Base-by-base conservation (phyloP, 2,113 vertebrate species). In the Antechinus flavipes region DNA sequence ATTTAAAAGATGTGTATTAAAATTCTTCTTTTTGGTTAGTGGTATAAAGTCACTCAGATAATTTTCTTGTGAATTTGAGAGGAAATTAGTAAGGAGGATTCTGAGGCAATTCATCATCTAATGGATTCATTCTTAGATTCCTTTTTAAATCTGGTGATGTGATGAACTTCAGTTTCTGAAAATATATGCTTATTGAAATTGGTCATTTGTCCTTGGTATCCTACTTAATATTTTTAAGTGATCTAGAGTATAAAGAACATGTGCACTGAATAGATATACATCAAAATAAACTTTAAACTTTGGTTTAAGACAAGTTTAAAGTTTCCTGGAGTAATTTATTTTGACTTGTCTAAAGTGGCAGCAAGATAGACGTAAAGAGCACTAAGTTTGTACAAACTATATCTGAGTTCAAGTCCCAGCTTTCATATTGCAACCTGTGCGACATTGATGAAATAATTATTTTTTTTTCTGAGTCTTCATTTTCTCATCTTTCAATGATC, bases 101-200 rank as follows among this genome's bases (percentile, higher is more conserved):
- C n/a, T 84, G 90, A 94, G 19, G 54, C 8, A n/a, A 22, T 97
- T 97, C 92, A 24, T 91, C 35, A 54, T 52, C 0, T 91, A 54
- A 91, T 97, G 23, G 7, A 7, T 95, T 54, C 93, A 91, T 1
- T 92, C 58, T 97, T 95, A 12, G n/a, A n/a, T 52, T 61, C 10
- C 58, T 97, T 0, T 94, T 96, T 94, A 93, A 96, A 93, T 90
- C 89, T 49, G 94, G 94, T 90, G 91, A 89, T 54, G 22, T 56
- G 14, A 93, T 93, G 91, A 95, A 56, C 1, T 53, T 76, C 8
- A 76, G 19, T 8, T 16, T 68, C 96, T 91, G 42, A 58, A 94
- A 95, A 55, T 35, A 7, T 84, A 23, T 23, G 68, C 6, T 84
- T 19, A 84, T 94, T 92, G 42, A 2, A 90, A 0, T 0, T 1